phyloP scores from a whole-genome alignment of 2,888 invertebrate species.

The Yponomeuta evonymella region DNA sequence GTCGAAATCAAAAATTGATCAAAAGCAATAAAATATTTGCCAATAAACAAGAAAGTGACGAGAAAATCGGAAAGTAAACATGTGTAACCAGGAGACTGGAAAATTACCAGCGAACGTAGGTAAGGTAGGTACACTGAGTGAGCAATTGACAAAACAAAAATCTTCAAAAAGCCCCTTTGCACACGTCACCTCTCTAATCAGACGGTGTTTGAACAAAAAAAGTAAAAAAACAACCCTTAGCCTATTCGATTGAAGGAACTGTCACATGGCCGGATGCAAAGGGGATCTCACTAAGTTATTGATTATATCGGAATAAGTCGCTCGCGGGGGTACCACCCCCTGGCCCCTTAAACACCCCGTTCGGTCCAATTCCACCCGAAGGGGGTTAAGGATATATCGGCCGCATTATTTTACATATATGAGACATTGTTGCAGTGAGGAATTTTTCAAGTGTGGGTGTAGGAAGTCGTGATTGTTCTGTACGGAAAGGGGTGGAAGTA shows the following conservation, averaged over 20 bases:
- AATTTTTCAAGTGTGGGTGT: slow-evolving; percentile 46
- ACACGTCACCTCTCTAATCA: slow-evolving; percentile 63
- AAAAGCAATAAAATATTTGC: slow-evolving; percentile 6
- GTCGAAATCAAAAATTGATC: slow-evolving; percentile 2
- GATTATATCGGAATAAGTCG: slow-evolving; percentile 77
- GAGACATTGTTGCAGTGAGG: slow-evolving; percentile 70
- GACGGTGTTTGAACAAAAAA: slow-evolving; percentile 69
- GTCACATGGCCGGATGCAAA: slow-evolving; percentile 74
- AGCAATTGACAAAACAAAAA: slow-evolving; percentile 49
- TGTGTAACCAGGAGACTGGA: slow-evolving; percentile 43
- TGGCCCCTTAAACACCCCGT: slow-evolving; percentile 30
- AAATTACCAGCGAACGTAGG: slow-evolving; percentile 49
- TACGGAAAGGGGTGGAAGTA: slow-evolving; percentile 5
- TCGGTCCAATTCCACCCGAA: slow-evolving; percentile 28
- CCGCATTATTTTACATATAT: slow-evolving; percentile 76
- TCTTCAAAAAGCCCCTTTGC: slow-evolving; percentile 56
- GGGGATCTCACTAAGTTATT: slow-evolving; percentile 77
- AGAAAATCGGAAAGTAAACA: slow-evolving; percentile 40
- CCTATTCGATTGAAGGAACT: slow-evolving; percentile 65
- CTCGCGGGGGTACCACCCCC: slow-evolving; percentile 48
- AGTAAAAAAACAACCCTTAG: slow-evolving; percentile 60
- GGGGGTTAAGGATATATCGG: slow-evolving; percentile 67
- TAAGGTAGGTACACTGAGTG: background rate
- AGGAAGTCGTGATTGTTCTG: slow-evolving; percentile 9
- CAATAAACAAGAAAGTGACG: background rate